Base-by-base conservation (phyloP, 2,888 invertebrate genomes). In the Athalia rosae region DNA sequence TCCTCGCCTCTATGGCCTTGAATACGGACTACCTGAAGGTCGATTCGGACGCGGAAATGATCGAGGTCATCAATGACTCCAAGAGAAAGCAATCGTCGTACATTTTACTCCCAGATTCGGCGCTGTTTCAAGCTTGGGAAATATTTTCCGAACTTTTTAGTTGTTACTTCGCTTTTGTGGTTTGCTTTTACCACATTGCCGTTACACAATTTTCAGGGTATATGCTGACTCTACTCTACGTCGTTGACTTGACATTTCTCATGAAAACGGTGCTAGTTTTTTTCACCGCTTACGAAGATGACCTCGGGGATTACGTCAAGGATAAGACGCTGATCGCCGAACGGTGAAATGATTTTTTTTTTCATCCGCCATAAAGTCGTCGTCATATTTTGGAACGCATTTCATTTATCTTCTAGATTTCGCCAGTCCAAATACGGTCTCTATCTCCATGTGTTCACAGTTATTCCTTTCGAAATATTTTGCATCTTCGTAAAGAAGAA, bases 221-320 rank as follows among this genome's bases (percentile, higher is more conserved):
- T 45, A 58, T 15, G 71, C 9, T 58, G 13, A 8, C 45, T 45
- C n/a, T 71, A 4, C 58, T 58, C 50, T 71, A 71, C 15, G 4
- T 79, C 28, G 66, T 79, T 7, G 79, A 82, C 58, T 56, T 79
- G 4, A 58, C 79, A n/a, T 84, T 81, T 66, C 13, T 80, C 2
- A 66, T 80, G 8, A 84, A 85, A 69, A 79, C 83, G 59, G 73
- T 83, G 7, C 47, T 85, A 7, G 82, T 82, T 56, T 66, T 81
- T 8, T 83, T 81, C 77, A 85, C 85, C 0, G 84, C 83, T 0
- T 79, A 81, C 6, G 82, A 82, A 78, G 81, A 83, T 11, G 82
- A 84, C 58, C 79, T 80, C 61, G 82, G 80, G 81, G 79, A 80
- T 50, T 56, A 43, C 50, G 71, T 71, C 0, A 5, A 41, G 15